Conservation (phyloP, 2,113 vertebrate species). For the Rhinogobius similis region DNA sequence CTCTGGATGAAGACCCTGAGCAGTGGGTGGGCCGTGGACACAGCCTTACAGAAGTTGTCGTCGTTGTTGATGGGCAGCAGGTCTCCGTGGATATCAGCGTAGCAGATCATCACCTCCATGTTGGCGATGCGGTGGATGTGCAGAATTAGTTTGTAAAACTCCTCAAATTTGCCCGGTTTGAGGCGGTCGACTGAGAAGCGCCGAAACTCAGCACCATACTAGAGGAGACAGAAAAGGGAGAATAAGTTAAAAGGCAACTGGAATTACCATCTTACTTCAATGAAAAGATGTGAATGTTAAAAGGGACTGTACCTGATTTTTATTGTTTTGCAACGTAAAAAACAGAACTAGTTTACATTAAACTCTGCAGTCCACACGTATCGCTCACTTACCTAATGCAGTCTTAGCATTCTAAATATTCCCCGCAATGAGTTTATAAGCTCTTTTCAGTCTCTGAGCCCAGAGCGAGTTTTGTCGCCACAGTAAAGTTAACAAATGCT, state of each 20-base stretch:
- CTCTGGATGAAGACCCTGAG: conserved; percentile 96
- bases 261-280: not conserved
- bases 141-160: conserved; percentile 96
- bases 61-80: conserved; percentile 99
- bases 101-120: conserved; percentile 94
- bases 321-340: no score
- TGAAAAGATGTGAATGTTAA: not conserved
- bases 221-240: conserved; percentile 28
- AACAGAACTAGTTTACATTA: no score
- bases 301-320: no score
- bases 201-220: conserved; percentile 98
- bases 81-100: conserved; percentile 95
- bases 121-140: conserved; percentile 92
- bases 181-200: conserved; percentile 92
- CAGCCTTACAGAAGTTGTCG: conserved; percentile 97
- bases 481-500: no score
- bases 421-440: no score
- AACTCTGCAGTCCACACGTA: no score
- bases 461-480: no score
- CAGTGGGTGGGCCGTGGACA: conserved; percentile 91
- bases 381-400: no score
- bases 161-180: conserved; percentile 95
- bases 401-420: no score
- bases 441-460: no score
- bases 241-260: not conserved